phyloP scores from a whole-genome alignment of 2,113 vertebrate species.

The Syrrhaptes paradoxus region DNA sequence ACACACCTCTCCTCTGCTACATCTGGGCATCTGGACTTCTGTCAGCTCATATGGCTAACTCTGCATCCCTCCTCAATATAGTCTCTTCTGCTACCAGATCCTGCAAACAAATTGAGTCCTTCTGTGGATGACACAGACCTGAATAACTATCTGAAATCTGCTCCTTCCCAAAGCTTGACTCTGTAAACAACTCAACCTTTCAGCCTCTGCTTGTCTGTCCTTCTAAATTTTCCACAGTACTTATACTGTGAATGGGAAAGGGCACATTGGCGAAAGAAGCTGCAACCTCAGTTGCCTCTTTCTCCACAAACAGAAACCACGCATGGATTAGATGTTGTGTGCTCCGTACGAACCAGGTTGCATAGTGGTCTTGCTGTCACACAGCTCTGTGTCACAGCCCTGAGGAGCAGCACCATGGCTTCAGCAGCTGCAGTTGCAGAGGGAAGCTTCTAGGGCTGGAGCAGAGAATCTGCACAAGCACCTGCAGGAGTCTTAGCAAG shows the following conservation, averaged over 20 bases:
- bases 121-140: not conserved
- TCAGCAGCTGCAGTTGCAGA: not conserved
- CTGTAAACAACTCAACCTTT: not conserved
- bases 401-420: not conserved
- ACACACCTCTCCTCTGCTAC: not conserved
- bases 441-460: not conserved
- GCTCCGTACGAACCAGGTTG: not conserved
- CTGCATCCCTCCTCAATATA: not conserved
- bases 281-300: not conserved
- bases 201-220: not conserved
- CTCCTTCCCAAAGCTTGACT: not conserved
- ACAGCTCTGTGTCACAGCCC: not conserved
- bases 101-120: not conserved
- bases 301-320: not conserved
- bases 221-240: not conserved
- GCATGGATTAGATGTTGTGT: not conserved
- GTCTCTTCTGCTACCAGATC: not conserved
- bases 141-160: not conserved
- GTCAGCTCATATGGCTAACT: not conserved
- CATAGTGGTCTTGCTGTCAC: not conserved
- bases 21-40: not conserved
- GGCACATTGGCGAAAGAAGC: not conserved
- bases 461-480: not conserved
- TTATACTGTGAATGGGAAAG: not conserved
- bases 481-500: not conserved